These are phyloP conservation scores for Typhlichthys subterraneus DNA, from an alignment of 2,797 vertebrate species.

Conservation along the genomic window DNA sequence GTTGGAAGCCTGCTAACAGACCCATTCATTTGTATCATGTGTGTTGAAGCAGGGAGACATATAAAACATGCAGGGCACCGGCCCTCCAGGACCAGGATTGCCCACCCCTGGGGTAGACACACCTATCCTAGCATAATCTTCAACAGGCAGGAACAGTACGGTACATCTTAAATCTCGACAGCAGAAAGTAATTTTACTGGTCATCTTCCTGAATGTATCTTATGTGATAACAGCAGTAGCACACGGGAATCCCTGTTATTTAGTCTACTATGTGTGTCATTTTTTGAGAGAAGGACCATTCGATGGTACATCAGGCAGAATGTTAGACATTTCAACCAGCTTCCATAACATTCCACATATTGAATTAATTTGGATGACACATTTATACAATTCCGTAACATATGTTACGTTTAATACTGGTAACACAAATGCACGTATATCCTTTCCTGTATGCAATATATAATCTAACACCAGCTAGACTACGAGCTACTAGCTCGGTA, in stretches of 20 bases:
- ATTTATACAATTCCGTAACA: slow-evolving; percentile 17
- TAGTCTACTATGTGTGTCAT: slow-evolving; percentile 55
- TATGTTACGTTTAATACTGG: slow-evolving; percentile 45
- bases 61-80: too few relatives aligned
- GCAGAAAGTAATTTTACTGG: slow-evolving; percentile 32
- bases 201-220: slow-evolving; percentile 47
- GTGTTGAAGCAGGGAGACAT: too few relatives aligned
- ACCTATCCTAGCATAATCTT: slow-evolving; percentile 34
- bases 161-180: slow-evolving; percentile 11
- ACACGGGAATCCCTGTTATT: slow-evolving; percentile 51
- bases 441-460: background rate
- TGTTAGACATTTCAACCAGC: slow-evolving; percentile 33
- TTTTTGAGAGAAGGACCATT: slow-evolving; percentile 14
- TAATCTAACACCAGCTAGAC: slow-evolving; percentile 18
- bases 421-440: slow-evolving; percentile 24
- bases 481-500: slow-evolving; percentile 68
- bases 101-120: slow-evolving; percentile 12
- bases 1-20: too few relatives aligned
- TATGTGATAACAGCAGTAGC: slow-evolving; percentile 58
- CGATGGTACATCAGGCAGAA: slow-evolving; percentile 15
- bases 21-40: too few relatives aligned
- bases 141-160: slow-evolving; percentile 25
- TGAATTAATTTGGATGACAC: slow-evolving; percentile 11
- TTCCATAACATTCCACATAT: slow-evolving; percentile 37
- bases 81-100: too few relatives aligned